These are phyloP conservation scores for Hydrozoanthus gracilis DNA, from an alignment of 92 coral and sea anemone species.

Conservation along the genomic window DNA sequence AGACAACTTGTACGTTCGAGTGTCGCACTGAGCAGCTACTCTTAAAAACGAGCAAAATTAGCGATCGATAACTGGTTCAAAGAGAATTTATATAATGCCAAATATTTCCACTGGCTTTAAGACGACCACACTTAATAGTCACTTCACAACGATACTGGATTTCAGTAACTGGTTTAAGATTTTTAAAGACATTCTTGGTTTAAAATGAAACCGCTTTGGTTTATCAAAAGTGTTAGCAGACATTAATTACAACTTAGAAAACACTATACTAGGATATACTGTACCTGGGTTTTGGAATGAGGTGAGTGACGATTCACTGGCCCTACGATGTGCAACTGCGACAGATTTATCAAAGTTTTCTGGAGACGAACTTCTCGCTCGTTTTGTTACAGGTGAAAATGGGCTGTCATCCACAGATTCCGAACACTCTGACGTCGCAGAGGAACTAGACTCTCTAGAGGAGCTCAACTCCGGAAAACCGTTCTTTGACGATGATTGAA, in stretches of 20 bases:
- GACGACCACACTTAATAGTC: too few species aligned
- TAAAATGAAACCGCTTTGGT: too few species aligned
- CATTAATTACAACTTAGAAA: not conserved
- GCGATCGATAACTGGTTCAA: too few species aligned
- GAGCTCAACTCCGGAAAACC: slow-evolving; percentile 63
- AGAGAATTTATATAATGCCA: too few species aligned
- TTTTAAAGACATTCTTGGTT: too few species aligned
- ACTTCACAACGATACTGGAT: too few species aligned
- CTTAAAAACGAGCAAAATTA: too few species aligned
- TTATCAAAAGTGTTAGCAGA: not conserved
- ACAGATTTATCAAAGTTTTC: slow-evolving; percentile 51
- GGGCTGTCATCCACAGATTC: slow-evolving; percentile 80
- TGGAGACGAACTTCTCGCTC: slow-evolving; percentile 89
- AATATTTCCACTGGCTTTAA: too few species aligned
- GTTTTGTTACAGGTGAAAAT: slow-evolving; percentile 73
- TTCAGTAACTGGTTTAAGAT: too few species aligned
- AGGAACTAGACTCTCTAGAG: slow-evolving; percentile 71
- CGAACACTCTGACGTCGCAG: slow-evolving; percentile 80
- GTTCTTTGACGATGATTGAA: slow-evolving; percentile 58
- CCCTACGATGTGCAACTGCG: slow-evolving; percentile 34
- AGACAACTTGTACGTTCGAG: too few species aligned
- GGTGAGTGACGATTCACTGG: slow-evolving; percentile 51
- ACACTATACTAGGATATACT: not conserved
- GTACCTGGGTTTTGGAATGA: slow-evolving; percentile 53
- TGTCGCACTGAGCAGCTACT: too few species aligned